Conservation (phyloP, 1,140 invertebrate genomes). For the Dolichoris vasculosae region DNA sequence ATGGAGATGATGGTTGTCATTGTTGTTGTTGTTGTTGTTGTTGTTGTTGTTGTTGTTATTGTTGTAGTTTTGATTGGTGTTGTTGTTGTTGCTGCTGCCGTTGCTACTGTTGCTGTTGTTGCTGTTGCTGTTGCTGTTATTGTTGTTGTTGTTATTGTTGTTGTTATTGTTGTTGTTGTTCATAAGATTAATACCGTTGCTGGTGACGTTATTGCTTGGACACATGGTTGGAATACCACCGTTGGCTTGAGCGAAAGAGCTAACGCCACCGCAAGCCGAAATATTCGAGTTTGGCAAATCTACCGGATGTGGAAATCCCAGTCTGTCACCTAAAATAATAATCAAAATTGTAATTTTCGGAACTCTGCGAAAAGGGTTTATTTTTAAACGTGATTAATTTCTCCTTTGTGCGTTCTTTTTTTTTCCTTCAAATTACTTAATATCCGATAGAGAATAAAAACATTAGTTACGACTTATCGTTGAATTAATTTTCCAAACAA, state of each 20-base stretch:
- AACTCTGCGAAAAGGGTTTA: no score
- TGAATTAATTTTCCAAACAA: no score
- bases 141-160: constrained; percentile 8
- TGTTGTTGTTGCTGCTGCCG: no score
- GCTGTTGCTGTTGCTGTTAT: constrained; percentile 1
- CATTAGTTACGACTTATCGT: no score
- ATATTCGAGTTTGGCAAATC: constrained; percentile 71
- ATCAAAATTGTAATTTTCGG: neutral
- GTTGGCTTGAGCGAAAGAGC: constrained; percentile 65
- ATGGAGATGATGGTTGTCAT: neutral
- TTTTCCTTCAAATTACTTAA: no score
- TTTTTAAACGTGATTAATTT: no score
- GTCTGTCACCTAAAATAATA: constrained; percentile 72
- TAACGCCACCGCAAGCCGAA: constrained; percentile 65
- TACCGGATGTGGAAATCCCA: constrained; percentile 73
- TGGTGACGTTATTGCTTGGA: constrained; percentile 58
- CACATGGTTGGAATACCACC: constrained; percentile 60
- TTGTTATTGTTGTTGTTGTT: neutral
- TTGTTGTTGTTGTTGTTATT: neutral
- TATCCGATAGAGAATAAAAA: no score
- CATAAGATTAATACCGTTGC: constrained; percentile 2
- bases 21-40: neutral
- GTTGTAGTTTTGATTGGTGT: no score
- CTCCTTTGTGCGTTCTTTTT: no score
- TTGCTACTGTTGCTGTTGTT: constrained; percentile 41